phyloP scores from a whole-genome alignment of 2,113 vertebrate genomes.

The Bujurquina vittata region DNA sequence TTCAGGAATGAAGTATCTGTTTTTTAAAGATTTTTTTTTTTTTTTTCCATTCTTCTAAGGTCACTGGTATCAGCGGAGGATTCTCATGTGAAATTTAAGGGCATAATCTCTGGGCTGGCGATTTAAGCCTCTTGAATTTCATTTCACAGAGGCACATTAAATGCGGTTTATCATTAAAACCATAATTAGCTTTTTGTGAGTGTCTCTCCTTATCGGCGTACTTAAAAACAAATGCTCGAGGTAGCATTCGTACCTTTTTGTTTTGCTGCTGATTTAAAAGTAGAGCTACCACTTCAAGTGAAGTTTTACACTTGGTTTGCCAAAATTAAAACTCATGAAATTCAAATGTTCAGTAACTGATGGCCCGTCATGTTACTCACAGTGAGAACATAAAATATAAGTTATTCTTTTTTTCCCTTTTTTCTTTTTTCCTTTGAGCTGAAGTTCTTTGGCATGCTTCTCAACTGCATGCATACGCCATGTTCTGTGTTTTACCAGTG shows the following conservation, averaged over 20 bases:
- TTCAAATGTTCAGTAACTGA: background rate
- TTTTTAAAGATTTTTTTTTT: background rate
- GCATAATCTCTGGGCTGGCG: background rate
- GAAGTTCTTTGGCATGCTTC: background rate
- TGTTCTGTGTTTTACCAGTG: constrained; percentile 5
- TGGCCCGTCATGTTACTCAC: background rate
- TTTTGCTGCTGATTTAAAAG: background rate
- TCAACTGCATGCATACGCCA: background rate
- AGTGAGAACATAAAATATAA: background rate
- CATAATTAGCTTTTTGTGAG: background rate
- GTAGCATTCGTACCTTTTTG: background rate
- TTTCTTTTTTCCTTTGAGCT: background rate
- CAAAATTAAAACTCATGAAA: background rate
- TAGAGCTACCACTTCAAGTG: background rate
- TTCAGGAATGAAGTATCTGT: background rate
- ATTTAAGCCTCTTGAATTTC: background rate
- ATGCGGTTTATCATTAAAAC: background rate
- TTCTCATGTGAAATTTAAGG: background rate
- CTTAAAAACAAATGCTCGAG: background rate
- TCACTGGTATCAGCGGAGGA: background rate
- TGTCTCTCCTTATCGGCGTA: background rate
- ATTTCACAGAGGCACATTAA: background rate
- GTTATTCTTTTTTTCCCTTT: background rate
- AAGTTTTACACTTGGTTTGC: background rate
- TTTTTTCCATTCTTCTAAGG: background rate